These are phyloP conservation scores for Rhineura floridana DNA, from an alignment of 2,113 vertebrate species.

Conservation along the genomic window DNA sequence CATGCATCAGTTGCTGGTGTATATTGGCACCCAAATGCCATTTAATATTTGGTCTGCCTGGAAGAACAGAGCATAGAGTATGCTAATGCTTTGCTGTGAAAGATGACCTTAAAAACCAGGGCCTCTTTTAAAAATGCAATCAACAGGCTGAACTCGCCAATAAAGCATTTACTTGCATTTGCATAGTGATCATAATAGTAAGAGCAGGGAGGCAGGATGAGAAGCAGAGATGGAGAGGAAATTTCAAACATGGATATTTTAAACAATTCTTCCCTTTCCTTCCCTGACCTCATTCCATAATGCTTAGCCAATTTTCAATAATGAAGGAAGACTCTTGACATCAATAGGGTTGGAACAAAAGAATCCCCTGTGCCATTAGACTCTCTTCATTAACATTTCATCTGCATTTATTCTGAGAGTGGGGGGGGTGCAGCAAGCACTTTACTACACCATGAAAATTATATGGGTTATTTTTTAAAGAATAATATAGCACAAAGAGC, in stretches of 20 bases:
- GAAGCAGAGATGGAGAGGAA: slow-evolving; percentile 34
- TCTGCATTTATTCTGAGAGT: not conserved
- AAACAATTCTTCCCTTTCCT: not conserved
- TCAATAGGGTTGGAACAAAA: not conserved
- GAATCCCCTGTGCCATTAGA: too few species aligned
- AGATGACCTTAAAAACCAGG: not conserved
- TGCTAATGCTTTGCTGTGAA: slow-evolving; percentile 18
- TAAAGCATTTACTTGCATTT: slow-evolving; percentile 17
- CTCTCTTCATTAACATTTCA: not conserved
- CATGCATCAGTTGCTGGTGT: accelerated
- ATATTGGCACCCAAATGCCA: slow-evolving; percentile 14
- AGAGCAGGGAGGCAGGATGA: not conserved
- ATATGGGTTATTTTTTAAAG: not conserved
- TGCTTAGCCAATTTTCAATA: not conserved
- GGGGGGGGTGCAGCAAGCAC: not conserved
- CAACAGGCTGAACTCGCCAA: not conserved
- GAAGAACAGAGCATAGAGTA: not conserved
- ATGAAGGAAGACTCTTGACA: not conserved
- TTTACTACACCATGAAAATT: not conserved
- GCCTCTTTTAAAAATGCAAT: slow-evolving; percentile 28
- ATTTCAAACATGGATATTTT: slow-evolving; percentile 22
- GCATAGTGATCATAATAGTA: not conserved
- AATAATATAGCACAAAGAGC: not conserved
- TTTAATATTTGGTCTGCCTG: not conserved
- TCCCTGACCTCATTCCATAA: not conserved